Evolutionary conservation across 2,888 invertebrate genomes (phyloP), one percentile per base, ranked within the genome.

Genomic region (Andrena minutula): DNA sequence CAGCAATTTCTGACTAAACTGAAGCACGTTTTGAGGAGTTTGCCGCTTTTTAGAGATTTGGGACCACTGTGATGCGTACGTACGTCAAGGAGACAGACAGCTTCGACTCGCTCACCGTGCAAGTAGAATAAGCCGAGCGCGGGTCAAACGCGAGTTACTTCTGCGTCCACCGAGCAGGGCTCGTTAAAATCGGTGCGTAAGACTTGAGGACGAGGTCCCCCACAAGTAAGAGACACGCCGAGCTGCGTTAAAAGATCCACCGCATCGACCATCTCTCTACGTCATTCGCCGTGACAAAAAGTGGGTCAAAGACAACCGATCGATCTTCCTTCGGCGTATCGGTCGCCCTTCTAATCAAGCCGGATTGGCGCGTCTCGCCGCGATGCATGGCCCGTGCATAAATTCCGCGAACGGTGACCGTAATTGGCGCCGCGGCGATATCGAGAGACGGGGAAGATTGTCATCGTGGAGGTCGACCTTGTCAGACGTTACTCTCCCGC

Each of bases 401-500:
- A 86, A 90, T 89, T 88, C 73, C 61, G 65, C 64, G 76, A 61
- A 75, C 28, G 80, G 76, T 75, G 60, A 72, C 35, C 75, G 85
- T 90, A 88, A 90, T 89, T 89, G 89, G 90, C 84, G 77, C n/a
- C 75, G 81, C 20, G 77, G 60, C 75, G 81, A 78, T 79, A 82
- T 61, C 75, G 75, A 75, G 75, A 75, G 79, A 75, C 68, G 65
- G 65, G 58, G 63, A 72, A 84, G 82, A 89, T 89, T 86, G 86
- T 87, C 86, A 87, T 88, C 86, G 82, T 28, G 71, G 66, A 79
- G 84, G 82, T 80, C 82, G 88, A 84, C 85, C 87, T 88, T 86
- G 88, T 87, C 85, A 81, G 78, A 41, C 65, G 65, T 65, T 53
- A 53, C 60, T 69, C 16, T 58, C 49, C 49, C 26, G 60, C 66